These are phyloP conservation scores for Menidia menidia DNA, from an alignment of 2,797 vertebrate genomes.

Conservation along the genomic window DNA sequence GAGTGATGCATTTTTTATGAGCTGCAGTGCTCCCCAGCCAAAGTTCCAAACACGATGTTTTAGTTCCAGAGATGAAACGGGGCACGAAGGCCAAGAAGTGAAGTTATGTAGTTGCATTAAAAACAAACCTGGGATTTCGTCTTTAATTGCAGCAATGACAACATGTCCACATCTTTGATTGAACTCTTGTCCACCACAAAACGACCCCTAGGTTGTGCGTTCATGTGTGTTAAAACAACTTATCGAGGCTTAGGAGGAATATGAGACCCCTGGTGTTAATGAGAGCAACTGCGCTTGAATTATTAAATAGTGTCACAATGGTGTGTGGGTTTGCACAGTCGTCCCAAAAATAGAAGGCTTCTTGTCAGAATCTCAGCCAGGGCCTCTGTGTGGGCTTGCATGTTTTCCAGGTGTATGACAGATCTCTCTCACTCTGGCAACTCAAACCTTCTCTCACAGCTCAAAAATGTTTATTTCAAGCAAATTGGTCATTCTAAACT, in stretches of 20 bases:
- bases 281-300: neutral
- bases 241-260: neutral
- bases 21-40: conserved; percentile 70
- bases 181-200: neutral
- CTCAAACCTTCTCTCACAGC: too few species aligned
- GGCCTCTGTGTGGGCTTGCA: too few species aligned
- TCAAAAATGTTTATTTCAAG: too few species aligned
- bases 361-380: too few species aligned
- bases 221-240: neutral
- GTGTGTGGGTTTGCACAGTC: too few species aligned
- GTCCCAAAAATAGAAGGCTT: too few species aligned
- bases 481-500: too few species aligned
- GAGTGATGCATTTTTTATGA: conserved; percentile 82
- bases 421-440: too few species aligned
- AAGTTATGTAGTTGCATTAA: conserved; percentile 50
- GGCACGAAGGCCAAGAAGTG: conserved; percentile 41
- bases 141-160: conserved; percentile 15
- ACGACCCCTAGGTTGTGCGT: neutral
- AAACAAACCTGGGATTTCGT: conserved; percentile 61
- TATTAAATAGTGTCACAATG: neutral
- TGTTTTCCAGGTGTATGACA: too few species aligned
- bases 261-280: neutral
- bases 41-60: conserved; percentile 73
- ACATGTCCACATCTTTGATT: conserved; percentile 29
- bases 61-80: conserved; percentile 56